These are phyloP conservation scores for Galagoides demidoff DNA, from an alignment of 2,797 vertebrate genomes.

Conservation along the genomic window DNA sequence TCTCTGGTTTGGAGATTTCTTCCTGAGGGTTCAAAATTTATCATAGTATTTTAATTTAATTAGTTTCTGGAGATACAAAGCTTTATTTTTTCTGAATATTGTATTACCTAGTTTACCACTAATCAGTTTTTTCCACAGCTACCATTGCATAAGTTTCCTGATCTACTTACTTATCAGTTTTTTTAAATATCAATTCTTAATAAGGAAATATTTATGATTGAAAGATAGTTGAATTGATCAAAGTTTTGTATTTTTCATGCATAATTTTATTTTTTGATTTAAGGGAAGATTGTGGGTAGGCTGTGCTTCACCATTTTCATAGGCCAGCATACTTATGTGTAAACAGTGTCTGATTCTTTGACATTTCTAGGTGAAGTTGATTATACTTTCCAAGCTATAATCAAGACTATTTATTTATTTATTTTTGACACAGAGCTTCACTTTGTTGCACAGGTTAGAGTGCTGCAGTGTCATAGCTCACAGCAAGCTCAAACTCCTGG, in stretches of 20 bases:
- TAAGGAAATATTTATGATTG: background rate
- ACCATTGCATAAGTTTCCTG: constrained; percentile 37
- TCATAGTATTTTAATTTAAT: constrained; percentile 35
- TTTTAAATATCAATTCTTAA: background rate
- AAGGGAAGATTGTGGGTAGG: background rate
- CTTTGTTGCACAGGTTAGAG: too few relatives aligned
- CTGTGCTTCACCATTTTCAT: background rate
- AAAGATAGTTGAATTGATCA: background rate
- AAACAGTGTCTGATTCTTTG: background rate
- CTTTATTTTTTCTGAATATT: background rate
- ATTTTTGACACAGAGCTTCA: too few relatives aligned
- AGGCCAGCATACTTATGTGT: background rate
- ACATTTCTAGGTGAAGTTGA: background rate
- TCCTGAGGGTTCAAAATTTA: background rate
- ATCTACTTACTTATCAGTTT: background rate
- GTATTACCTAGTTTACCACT: background rate
- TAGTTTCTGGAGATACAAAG: background rate
- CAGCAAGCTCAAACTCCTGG: too few relatives aligned
- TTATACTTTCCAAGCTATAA: background rate
- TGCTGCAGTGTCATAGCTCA: too few relatives aligned
- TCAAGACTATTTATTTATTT: background rate
- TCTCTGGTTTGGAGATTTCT: background rate
- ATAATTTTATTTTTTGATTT: constrained; percentile 25
- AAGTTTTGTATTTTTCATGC: background rate
- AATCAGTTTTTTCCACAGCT: background rate